phyloP scores from a whole-genome alignment of 92 coral and sea anemone species.

The Paragorgia papillata region DNA sequence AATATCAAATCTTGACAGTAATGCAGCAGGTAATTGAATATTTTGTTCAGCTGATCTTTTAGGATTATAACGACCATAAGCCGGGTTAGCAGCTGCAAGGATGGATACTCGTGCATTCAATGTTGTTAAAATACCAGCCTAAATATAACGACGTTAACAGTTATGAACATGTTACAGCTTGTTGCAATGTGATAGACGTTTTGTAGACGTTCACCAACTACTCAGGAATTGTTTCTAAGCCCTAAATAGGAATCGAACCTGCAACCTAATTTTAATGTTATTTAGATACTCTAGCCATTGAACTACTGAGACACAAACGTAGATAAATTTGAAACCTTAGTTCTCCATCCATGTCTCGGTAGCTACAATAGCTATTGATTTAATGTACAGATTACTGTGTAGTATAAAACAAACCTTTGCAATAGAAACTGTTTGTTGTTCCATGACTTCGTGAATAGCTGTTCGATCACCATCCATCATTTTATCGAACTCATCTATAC shows the following conservation, averaged over 20 bases:
- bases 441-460: slow-evolving; percentile 98
- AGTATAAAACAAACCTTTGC: slow-evolving; percentile 86
- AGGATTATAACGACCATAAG: slow-evolving; percentile 97
- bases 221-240: too few relatives aligned
- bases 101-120: slow-evolving; percentile 97
- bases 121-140: slow-evolving; percentile 99
- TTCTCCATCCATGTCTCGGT: too few relatives aligned
- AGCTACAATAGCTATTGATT: too few relatives aligned
- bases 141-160: neutral
- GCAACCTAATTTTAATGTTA: too few relatives aligned
- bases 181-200: neutral
- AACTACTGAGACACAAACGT: too few relatives aligned
- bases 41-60: slow-evolving; percentile 98
- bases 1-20: slow-evolving; percentile 92
- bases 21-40: slow-evolving; percentile 97
- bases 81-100: slow-evolving; percentile 99
- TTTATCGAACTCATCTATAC: slow-evolving; percentile 98
- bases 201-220: too few relatives aligned
- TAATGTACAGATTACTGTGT: too few relatives aligned
- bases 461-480: slow-evolving; percentile 99
- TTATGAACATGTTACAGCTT: neutral
- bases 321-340: too few relatives aligned
- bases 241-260: too few relatives aligned
- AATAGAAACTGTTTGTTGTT: slow-evolving; percentile 94
- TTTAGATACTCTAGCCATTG: too few relatives aligned